A percentile compares a stretch with the other conserved stretches of the same genome.
phyloP scores from a whole-genome alignment of 2,113 vertebrate species.

The Pachycephala philippinensis region DNA sequence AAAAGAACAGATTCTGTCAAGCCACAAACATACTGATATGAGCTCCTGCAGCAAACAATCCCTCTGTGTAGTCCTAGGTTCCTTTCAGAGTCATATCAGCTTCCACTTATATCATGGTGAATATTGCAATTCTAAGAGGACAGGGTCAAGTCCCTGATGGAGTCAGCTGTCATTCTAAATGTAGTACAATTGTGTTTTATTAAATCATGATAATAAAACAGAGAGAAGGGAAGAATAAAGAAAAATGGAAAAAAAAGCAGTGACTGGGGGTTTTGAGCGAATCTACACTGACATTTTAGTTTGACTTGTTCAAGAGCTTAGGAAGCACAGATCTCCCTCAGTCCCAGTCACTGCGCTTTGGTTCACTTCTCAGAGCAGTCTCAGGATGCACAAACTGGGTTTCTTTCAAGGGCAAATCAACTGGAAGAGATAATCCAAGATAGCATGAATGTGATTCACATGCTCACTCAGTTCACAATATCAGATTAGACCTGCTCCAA shows the following conservation, averaged over 20 bases:
- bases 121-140: not conserved
- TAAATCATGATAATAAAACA: not conserved
- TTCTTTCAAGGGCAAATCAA: not conserved
- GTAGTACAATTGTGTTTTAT: not conserved
- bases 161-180: not conserved
- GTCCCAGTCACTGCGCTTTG: not conserved
- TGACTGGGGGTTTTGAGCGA: accelerated
- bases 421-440: not conserved
- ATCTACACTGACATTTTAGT: not conserved
- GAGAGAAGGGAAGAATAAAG: not conserved
- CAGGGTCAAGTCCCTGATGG: not conserved
- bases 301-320: not conserved
- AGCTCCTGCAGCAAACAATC: not conserved
- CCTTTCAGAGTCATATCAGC: not conserved
- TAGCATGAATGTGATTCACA: not conserved
- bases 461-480: not conserved
- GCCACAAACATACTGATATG: not conserved
- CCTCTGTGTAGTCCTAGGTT: not conserved
- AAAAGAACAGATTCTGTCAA: not conserved
- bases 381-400: not conserved
- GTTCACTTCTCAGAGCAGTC: not conserved
- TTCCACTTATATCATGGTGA: not conserved
- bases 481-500: not conserved
- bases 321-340: not conserved
- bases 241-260: not conserved